These are phyloP conservation scores for Saccostrea glomerata DNA, from an alignment of 1,140 invertebrate species.

Conservation along the genomic window DNA sequence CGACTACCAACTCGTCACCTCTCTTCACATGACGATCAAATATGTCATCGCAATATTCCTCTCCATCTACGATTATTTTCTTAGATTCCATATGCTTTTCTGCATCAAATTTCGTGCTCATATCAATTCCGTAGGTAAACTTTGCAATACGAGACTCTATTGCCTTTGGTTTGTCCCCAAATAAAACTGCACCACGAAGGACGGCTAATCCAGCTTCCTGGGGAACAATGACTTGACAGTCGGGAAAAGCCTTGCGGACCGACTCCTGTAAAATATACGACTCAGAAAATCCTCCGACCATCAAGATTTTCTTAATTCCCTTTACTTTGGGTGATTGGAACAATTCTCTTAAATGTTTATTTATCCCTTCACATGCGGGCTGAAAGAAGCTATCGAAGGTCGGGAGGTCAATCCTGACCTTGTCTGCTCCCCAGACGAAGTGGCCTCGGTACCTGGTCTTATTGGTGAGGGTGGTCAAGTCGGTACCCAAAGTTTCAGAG, in stretches of 20 bases:
- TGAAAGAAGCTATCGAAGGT: slow-evolving; percentile 54
- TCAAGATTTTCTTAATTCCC: slow-evolving; percentile 51
- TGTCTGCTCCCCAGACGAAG: slow-evolving; percentile 52
- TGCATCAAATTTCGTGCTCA: slow-evolving; percentile 46
- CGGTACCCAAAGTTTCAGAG: not conserved
- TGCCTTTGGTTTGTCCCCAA: slow-evolving; percentile 57
- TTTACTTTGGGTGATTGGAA: slow-evolving; percentile 35
- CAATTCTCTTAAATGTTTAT: slow-evolving; percentile 46
- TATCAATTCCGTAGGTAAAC: slow-evolving; percentile 60
- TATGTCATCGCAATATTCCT: slow-evolving; percentile 51
- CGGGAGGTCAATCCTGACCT: slow-evolving; percentile 57
- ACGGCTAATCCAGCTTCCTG: slow-evolving; percentile 58
- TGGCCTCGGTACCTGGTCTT: slow-evolving; percentile 34
- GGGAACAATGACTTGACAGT: slow-evolving; percentile 53
- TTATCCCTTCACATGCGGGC: slow-evolving; percentile 46
- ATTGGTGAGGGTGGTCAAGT: slow-evolving; percentile 6
- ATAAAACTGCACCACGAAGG: slow-evolving; percentile 63
- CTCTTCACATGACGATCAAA: slow-evolving; percentile 59
- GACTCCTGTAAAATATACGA: slow-evolving; percentile 51
- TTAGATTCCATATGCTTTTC: slow-evolving; percentile 45
- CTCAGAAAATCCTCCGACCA: slow-evolving; percentile 64
- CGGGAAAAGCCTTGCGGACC: slow-evolving; percentile 48
- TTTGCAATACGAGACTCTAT: slow-evolving; percentile 56
- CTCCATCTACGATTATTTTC: slow-evolving; percentile 36
- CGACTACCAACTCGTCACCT: slow-evolving; percentile 51